Evolutionary conservation across 2,888 invertebrate species (phyloP).

Genomic region (Drosophila birchii): DNA sequence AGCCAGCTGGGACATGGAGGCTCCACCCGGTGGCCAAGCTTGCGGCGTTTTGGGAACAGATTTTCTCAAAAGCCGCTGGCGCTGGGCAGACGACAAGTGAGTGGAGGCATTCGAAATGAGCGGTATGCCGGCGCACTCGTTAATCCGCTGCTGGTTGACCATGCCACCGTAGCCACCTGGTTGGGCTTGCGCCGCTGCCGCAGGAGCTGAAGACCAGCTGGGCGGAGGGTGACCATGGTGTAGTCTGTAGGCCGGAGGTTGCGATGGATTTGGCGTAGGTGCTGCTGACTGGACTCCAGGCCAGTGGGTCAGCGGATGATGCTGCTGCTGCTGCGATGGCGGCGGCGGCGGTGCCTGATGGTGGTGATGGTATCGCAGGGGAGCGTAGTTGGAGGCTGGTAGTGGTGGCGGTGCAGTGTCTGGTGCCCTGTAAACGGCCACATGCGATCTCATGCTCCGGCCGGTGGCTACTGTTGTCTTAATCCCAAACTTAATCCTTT

Average conservation of each 20-base stretch:
- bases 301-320: slow-evolving; percentile 36
- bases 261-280: neutral
- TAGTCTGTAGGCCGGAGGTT: slow-evolving; percentile 40
- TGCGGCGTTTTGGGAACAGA: slow-evolving; percentile 51
- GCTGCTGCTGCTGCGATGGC: slow-evolving; percentile 31
- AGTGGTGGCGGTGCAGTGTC: slow-evolving; percentile 63
- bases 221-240: slow-evolving; percentile 55
- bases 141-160: slow-evolving; percentile 84
- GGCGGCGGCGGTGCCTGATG: neutral
- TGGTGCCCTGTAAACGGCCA: slow-evolving; percentile 73
- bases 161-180: slow-evolving; percentile 66
- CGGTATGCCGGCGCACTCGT: slow-evolving; percentile 92
- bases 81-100: slow-evolving; percentile 75
- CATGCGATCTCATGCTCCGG: slow-evolving; percentile 82
- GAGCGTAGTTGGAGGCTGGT: slow-evolving; percentile 42
- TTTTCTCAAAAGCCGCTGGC: slow-evolving; percentile 84
- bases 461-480: slow-evolving; percentile 28
- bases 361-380: slow-evolving; percentile 56
- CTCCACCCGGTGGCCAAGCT: slow-evolving; percentile 46
- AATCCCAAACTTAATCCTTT: slow-evolving; percentile 34
- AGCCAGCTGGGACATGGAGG: slow-evolving; percentile 89
- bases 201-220: slow-evolving; percentile 15
- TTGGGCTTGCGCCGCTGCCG: slow-evolving; percentile 9
- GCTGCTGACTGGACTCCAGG: slow-evolving; percentile 33
- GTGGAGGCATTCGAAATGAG: slow-evolving; percentile 91